Percentiles rank a stretch among this genome's conserved stretches.
phyloP scores from a whole-genome alignment of 2,797 vertebrate species.

The Bradypodion ventrale region DNA sequence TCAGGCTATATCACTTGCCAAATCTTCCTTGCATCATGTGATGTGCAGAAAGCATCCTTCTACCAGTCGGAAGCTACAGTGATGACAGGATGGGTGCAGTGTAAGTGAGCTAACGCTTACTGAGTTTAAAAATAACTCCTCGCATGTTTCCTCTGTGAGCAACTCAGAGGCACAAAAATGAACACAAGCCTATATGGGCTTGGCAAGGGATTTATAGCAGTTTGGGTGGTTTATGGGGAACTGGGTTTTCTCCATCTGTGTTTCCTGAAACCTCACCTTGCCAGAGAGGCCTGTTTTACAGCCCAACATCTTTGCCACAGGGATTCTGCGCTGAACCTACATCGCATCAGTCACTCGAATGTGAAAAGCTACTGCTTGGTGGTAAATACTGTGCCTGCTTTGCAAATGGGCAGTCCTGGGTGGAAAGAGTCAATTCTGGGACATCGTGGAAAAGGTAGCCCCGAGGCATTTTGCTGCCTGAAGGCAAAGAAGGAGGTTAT shows the following conservation, averaged over 20 bases:
- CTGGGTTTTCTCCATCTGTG: background rate
- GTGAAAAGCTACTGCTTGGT: no score
- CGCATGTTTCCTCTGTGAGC: background rate
- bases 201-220: background rate
- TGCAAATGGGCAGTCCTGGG: background rate
- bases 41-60: no score
- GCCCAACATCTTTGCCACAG: background rate
- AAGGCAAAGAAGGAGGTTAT: background rate
- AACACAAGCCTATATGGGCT: background rate
- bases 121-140: background rate
- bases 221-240: background rate
- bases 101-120: background rate
- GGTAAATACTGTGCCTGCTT: background rate
- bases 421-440: background rate
- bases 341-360: background rate
- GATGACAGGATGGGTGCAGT: background rate
- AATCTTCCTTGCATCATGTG: background rate
- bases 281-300: background rate
- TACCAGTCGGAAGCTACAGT: background rate
- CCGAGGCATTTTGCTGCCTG: background rate
- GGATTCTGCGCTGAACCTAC: no score
- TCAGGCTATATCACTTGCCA: background rate
- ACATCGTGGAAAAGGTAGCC: background rate
- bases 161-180: background rate
- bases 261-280: background rate